Evolutionary conservation across 2,888 invertebrate genomes (phyloP), one percentile per base, ranked within the genome.

Genomic region (Icerya purchasi): DNA sequence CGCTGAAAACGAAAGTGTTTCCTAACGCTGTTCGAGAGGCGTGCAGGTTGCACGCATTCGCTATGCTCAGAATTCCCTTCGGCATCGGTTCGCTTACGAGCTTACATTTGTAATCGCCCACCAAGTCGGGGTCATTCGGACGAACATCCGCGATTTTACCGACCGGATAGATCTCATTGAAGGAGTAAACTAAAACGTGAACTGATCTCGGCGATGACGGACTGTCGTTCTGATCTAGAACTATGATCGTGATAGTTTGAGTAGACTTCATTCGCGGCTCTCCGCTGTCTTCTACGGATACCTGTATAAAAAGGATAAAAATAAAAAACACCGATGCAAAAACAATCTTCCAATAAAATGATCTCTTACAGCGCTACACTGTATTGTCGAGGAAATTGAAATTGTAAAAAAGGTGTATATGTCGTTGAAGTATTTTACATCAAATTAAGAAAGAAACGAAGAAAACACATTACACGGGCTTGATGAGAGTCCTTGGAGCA

Each of bases 91-190:
- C 79, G 71, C 75, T 81, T 66, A 87, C 72, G 63, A 91, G 81
- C 36, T 59, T 57, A 70, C 94, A 96, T 67, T 78, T 81, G 69
- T 93, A 94, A 68, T 89, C 84, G 2, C 93, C 94, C 57, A 82
- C 80, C n/a, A 80, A 78, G 70, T 96, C 94, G 0, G 84, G 81
- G 74, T 96, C 96, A 68, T 88, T 85, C 1, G 96, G 96, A 72
- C 84, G 86, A 0, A 94, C 86, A 71, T 91, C 82, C 5, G 91
- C 94, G 63, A 96, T 83, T 72, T 84, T 85, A n/a, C 86, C 86
- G 22, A 78, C 70, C 0, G 88, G 85, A 66, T 84, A 79, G 62
- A 78, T 77, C 59, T 82, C 82, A 67, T 88, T 84, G 67, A 86
- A 84, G 1, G 84, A 77, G 68, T 85, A 81, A 1, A 90, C 82